Evolutionary conservation across 53 echinoderm and acorn worm genomes (phyloP), one percentile per base, ranked within the genome.

Genomic region (Zoroaster sp.): DNA sequence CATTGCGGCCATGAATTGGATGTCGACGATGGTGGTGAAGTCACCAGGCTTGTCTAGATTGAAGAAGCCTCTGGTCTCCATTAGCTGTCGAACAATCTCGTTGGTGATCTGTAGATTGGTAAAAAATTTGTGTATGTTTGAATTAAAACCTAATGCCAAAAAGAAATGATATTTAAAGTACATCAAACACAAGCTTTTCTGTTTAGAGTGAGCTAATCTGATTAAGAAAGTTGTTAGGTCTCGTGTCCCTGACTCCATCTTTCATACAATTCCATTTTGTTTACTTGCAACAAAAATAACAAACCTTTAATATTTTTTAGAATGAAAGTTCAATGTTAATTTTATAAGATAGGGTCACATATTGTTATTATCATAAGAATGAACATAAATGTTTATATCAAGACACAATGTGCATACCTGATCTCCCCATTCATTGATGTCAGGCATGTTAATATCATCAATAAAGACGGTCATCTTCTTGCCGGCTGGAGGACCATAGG

Each of bases 361-460:
- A n/a, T n/a, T n/a, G n/a, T n/a, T 41, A 77, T 37, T 25, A 17
- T 5, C 1, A 2, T 1, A 40, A 43, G 7, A 28, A 73, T 11
- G 15, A 12, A 10, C 1, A 75, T 25, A 25, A 15, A 28, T 0
- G 12, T 5, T 69, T 15, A 35, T 35, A 0, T 2, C 3, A 46
- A 8, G 12, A 8, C 6, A 6, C 6, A 69, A 69, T 35, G 35
- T 30, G 30, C 89, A 67, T 80, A 99, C 99, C 99, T 99, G 99
- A 93, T 99, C 99, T 73, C 99, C 99, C 99, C 99, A 99, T 74
- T 99, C 99, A 87, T 99, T 99, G 89, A 99, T 99, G 89, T 94
- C 47, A 11, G 99, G 99, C 99, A 99, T 99, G 90, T 99, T 99
- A 94, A 99, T 86, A 73, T 99, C 99, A 78, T 99, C 99, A 83